Base-by-base conservation (phyloP, 2,113 vertebrate genomes). In the Cairina moschata region DNA sequence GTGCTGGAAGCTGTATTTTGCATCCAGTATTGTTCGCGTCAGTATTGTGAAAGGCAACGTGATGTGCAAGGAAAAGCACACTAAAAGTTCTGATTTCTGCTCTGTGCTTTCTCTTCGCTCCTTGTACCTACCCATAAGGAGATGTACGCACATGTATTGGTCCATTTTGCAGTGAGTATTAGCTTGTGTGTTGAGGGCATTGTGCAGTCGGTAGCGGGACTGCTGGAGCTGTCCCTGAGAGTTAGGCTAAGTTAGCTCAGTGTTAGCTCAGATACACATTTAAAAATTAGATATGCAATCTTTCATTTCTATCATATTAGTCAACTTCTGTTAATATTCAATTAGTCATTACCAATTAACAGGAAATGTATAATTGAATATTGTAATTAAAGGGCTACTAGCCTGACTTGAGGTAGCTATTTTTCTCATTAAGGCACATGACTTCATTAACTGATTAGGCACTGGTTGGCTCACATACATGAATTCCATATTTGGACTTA, bases 391-490 rank as follows among this genome's bases (percentile, higher is more conserved):
- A 66, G 71, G 54, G 76, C 91, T 96, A 77, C 65, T 96, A 88
- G 85, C 55, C 75, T 71, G 86, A 52, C 60, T n/a, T 20, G n/a
- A 86, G 50, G 75, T 89, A 91, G 88, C 88, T 97, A 1, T 96
- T 97, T 97, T 83, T 97, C 88, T 97, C 88, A 95, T 89, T 95
- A 95, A 68, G 90, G 40, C 80, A 65, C 63, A 85, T 76, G 76
- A 34, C 90, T 95, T 95, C 75, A 87, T 97, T 97, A 97, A 88
- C 38, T 91, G 95, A 95, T 82, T 92, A 95, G 88, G 31, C 42
- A 75, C 25, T 90, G 78, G 21, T 22, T 93, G 69, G 65, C 44
- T 92, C 69, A 79, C 42, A 67, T 65, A 76, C 87, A 8, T 63
- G 83, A 95, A 93, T 96, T 91, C 83, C 58, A 88, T 92, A 52